Conservation (phyloP, 2,888 invertebrate genomes). For the Machimus rusticus region DNA sequence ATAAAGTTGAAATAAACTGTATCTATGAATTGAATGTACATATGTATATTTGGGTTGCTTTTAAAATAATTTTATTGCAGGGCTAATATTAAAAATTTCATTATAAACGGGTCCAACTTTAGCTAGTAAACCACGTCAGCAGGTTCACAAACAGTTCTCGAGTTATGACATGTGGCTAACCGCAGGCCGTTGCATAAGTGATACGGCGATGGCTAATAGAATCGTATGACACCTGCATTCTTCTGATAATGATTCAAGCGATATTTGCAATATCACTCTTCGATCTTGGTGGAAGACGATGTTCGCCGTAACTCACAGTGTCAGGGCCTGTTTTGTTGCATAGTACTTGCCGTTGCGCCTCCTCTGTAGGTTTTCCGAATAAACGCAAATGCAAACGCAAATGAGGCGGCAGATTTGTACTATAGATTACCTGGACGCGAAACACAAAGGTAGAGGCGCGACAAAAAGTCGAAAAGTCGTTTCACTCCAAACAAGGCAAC, state of each 20-base stretch:
- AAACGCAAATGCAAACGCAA: constrained; percentile 29
- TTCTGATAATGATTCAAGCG: neutral
- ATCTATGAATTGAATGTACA: no score
- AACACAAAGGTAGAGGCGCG: neutral
- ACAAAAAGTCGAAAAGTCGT: constrained; percentile 39
- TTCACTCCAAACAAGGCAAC: constrained; percentile 25
- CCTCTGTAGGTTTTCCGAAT: neutral
- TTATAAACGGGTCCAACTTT: neutral
- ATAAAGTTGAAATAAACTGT: no score
- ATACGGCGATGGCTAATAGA: neutral
- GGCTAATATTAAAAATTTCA: neutral
- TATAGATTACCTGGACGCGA: neutral
- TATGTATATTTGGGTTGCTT: no score
- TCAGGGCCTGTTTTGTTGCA: neutral
- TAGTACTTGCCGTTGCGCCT: neutral
- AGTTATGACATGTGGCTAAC: constrained; percentile 26
- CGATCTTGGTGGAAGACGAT: neutral
- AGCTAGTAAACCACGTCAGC: neutral
- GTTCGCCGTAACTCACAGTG: neutral
- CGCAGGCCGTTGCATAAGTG: constrained; percentile 26
- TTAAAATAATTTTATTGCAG: neutral
- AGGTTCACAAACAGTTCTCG: constrained; percentile 25
- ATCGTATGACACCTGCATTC: constrained; percentile 29
- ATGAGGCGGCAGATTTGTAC: constrained; percentile 26
- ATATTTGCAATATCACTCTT: neutral